A percentile compares a stretch with the other conserved stretches of the same genome.
Conservation (phyloP, 2,113 vertebrate genomes). For the Tiliqua scincoides region DNA sequence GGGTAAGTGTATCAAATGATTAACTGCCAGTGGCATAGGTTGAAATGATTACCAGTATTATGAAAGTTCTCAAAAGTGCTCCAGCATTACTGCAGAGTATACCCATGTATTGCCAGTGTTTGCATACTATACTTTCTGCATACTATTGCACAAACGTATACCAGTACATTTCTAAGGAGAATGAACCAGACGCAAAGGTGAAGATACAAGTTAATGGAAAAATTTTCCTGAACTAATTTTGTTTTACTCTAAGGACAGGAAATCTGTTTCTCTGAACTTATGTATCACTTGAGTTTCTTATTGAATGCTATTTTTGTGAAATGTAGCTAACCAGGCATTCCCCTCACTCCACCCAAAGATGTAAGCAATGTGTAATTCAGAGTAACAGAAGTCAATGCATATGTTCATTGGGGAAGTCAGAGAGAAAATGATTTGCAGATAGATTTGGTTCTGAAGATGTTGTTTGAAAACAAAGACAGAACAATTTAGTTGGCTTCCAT, state of each 20-base stretch:
- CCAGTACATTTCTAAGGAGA: background rate
- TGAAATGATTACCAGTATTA: background rate
- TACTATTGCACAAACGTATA: background rate
- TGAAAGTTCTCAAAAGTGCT: background rate
- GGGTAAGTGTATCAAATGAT: background rate
- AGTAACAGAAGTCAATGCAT: background rate
- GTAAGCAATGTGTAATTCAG: constrained; percentile 10
- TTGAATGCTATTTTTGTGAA: background rate
- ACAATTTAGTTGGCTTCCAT: background rate
- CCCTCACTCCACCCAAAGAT: background rate
- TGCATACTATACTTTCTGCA: background rate
- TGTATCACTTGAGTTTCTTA: constrained; percentile 3
- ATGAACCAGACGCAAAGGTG: background rate
- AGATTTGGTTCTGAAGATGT: background rate
- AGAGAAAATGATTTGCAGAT: background rate
- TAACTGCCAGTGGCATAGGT: background rate
- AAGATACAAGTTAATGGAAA: background rate
- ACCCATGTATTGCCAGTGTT: background rate
- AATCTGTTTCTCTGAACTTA: constrained; percentile 6
- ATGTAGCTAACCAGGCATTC: background rate
- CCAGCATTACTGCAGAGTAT: background rate
- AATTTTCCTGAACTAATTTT: background rate
- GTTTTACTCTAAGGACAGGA: background rate
- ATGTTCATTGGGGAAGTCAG: background rate
- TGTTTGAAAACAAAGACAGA: background rate